phyloP scores from a whole-genome alignment of 2,113 vertebrate species.

The Cavia aperea region DNA sequence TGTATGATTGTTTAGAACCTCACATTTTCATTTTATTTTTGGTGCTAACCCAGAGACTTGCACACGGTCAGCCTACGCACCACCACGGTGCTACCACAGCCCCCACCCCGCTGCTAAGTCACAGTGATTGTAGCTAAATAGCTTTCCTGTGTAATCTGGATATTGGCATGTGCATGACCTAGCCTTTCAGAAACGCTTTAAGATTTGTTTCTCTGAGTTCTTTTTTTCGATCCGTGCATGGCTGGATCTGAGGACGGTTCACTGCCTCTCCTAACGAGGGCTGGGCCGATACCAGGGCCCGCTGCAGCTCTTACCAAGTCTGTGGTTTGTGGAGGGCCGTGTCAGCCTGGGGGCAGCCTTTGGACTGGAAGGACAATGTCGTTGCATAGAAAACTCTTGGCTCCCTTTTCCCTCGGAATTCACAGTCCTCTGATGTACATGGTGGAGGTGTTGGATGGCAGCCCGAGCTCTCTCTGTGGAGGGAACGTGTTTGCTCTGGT shows the following conservation, averaged over 20 bases:
- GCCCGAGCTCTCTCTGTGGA: not conserved
- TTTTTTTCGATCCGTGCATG: constrained; percentile 4
- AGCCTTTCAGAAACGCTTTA: not conserved
- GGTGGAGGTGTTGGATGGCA: not conserved
- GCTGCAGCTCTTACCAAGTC: not conserved
- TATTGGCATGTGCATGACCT: not conserved
- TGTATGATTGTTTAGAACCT: not conserved
- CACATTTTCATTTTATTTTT: not conserved
- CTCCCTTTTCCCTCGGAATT: not conserved
- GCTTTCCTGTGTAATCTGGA: not conserved
- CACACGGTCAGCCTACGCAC: not conserved
- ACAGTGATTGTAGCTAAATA: not conserved
- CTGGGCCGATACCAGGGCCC: not conserved
- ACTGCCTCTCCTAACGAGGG: not conserved
- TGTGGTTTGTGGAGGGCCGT: not conserved
- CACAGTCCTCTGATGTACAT: not conserved
- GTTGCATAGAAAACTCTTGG: not conserved
- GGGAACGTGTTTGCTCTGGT: not conserved
- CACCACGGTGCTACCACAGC: not conserved
- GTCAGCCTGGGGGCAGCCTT: not conserved
- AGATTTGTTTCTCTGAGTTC: not conserved
- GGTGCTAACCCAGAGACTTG: not conserved
- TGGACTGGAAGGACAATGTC: not conserved
- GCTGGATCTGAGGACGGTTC: not conserved
- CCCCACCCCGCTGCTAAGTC: not conserved